Conservation (phyloP, 2,113 vertebrate genomes). For the Aleadryas rufinucha region DNA sequence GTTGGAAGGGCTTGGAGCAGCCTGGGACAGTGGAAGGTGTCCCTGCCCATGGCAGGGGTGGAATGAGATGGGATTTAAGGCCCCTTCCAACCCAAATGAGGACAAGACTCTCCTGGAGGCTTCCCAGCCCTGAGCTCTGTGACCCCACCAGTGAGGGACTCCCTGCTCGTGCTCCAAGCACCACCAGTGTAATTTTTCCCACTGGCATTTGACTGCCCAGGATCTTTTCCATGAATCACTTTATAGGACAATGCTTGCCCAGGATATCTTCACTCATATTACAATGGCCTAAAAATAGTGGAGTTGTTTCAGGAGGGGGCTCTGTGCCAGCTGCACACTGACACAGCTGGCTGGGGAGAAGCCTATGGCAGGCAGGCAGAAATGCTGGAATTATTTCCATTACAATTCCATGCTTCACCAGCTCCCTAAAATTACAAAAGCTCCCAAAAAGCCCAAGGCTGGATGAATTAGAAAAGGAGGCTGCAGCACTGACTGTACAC, state of each 20-base stretch:
- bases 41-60: neutral
- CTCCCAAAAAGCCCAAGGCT: neutral
- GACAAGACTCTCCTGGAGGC: accelerated
- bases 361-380: neutral
- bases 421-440: neutral
- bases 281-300: slow-evolving; percentile 34
- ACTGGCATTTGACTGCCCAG: neutral
- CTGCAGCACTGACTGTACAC: neutral
- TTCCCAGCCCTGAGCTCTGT: neutral
- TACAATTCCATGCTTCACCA: neutral
- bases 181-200: neutral
- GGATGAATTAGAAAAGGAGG: neutral
- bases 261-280: neutral
- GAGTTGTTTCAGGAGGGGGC: neutral
- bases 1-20: neutral
- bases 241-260: neutral
- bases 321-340: neutral
- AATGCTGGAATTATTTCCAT: neutral
- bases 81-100: neutral
- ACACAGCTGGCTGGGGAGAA: neutral
- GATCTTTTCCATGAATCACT: neutral
- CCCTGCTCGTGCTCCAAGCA: neutral
- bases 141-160: neutral
- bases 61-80: accelerated
- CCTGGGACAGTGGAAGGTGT: neutral